These are phyloP conservation scores for Achroia grisella DNA, from an alignment of 1,140 invertebrate species.

Conservation along the genomic window DNA sequence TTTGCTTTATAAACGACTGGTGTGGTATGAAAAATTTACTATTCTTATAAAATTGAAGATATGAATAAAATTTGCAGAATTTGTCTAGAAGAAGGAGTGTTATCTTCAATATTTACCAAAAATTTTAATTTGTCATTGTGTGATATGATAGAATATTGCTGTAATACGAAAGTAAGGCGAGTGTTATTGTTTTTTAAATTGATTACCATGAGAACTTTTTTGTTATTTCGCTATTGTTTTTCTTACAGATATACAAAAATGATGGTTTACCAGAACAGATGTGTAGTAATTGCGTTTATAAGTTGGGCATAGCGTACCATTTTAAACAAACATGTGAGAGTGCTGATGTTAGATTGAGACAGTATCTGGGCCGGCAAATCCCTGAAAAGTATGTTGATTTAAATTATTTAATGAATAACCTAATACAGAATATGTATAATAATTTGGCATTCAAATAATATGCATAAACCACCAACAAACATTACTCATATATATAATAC, in stretches of 20 bases:
- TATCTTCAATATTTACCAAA: conserved; percentile 76
- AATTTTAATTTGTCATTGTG: conserved; percentile 78
- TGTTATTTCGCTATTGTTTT: neutral
- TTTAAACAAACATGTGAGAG: conserved; percentile 80
- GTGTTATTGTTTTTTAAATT: neutral
- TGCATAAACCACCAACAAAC: too few species aligned
- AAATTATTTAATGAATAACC: conserved; percentile 3
- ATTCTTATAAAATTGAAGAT: conserved; percentile 3
- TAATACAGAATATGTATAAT: too few species aligned
- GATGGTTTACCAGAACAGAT: conserved; percentile 79
- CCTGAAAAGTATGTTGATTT: conserved; percentile 33
- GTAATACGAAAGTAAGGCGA: conserved; percentile 74
- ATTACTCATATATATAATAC: too few species aligned
- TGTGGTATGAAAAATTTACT: too few species aligned
- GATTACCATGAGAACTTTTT: neutral
- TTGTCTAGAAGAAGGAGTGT: conserved; percentile 76
- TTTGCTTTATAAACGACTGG: too few species aligned
- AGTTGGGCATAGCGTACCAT: conserved; percentile 78
- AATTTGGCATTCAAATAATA: too few species aligned
- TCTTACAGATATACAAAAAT: conserved; percentile 73
- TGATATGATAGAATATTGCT: conserved; percentile 78
- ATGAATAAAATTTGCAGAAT: conserved; percentile 76
- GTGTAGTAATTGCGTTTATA: conserved; percentile 79
- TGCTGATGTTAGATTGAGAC: conserved; percentile 75
- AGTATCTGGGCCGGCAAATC: conserved; percentile 73